Evolutionary conservation across 2,113 vertebrate genomes (phyloP), one percentile per base, ranked within the genome.

Genomic region (Cinclus mexicanus): DNA sequence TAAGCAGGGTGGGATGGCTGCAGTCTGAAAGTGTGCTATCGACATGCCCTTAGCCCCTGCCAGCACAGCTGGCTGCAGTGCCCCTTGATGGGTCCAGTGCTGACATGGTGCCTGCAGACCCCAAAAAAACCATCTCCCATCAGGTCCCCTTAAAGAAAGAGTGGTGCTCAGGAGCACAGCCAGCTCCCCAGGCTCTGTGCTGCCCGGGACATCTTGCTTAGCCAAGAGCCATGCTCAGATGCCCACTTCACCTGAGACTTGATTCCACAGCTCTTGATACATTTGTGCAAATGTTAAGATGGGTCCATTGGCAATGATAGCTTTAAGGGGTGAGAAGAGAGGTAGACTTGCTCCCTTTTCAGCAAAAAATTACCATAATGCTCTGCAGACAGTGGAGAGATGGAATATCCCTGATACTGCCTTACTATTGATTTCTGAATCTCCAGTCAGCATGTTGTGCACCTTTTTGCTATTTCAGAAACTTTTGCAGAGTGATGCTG

Each of bases 171-270:
- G 59, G 35, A 52, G 44, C 39, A 64, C 33, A 81, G 23, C 18
- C 44, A 22, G 25, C 15, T 74, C 15, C 41, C n/a, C 29, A 33
- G 35, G 35, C 49, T 35, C 46, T 0, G 0, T 2, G 1, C 20
- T 64, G 63, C 61, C 47, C 47, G 61, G 67, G 52, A 49, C 25
- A 31, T 0, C 0, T 24, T 49, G n/a, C 52, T 63, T 71, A 61
- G 47, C 57, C 29, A n/a, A 17, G 18, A 78, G 25, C 23, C 41
- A 35, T 4, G 1, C 46, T 69, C 24, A 44, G 68, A 23, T 3
- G 2, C 31, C 39, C 28, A n/a, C 1, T 49, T 76, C 49, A 85
- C 22, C 53, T 20, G 25, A 61, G 41, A 61, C 7, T 53, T 28
- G 28, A 44, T 77, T 86, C 31, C 60, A 37, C 20, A 74, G 46